Evolutionary conservation across 2,888 invertebrate genomes (phyloP).

Genomic region (Corythucha ciliata): DNA sequence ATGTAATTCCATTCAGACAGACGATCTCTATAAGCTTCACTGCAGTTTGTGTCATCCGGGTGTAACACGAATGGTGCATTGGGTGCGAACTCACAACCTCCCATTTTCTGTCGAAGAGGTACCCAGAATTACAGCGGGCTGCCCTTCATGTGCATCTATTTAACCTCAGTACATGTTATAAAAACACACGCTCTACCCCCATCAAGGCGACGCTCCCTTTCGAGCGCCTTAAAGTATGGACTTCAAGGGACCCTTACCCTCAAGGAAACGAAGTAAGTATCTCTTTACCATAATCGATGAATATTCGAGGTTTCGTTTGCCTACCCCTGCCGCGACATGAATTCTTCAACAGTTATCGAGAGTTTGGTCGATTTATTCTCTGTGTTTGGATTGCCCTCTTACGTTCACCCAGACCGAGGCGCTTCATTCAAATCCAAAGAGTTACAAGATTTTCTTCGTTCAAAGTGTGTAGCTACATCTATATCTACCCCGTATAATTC

Average conservation of each 20-base stretch:
- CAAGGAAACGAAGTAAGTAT: constrained; percentile 2
- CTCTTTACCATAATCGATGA: constrained; percentile 32
- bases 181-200: too few relatives aligned
- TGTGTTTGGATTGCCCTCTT: constrained; percentile 17
- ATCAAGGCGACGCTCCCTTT: constrained; percentile 17
- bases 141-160: constrained; percentile 1
- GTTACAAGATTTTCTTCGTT: constrained; percentile 25
- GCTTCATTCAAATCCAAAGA: constrained; percentile 28
- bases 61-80: constrained; percentile 28
- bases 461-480: constrained; percentile 18
- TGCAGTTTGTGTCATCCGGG: constrained; percentile 25
- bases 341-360: constrained; percentile 19
- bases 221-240: constrained; percentile 13
- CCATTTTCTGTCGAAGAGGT: constrained; percentile 28
- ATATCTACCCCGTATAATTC: constrained; percentile 18
- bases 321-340: neutral
- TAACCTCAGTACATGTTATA: too few relatives aligned
- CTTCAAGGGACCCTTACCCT: constrained; percentile 19
- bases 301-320: constrained; percentile 17
- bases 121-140: neutral
- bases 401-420: constrained; percentile 31
- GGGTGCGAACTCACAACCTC: constrained; percentile 26
- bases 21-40: constrained; percentile 1
- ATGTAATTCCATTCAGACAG: neutral
- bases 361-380: constrained; percentile 23